Conservation (phyloP, 2,888 invertebrate genomes). For the Belgica antarctica region DNA sequence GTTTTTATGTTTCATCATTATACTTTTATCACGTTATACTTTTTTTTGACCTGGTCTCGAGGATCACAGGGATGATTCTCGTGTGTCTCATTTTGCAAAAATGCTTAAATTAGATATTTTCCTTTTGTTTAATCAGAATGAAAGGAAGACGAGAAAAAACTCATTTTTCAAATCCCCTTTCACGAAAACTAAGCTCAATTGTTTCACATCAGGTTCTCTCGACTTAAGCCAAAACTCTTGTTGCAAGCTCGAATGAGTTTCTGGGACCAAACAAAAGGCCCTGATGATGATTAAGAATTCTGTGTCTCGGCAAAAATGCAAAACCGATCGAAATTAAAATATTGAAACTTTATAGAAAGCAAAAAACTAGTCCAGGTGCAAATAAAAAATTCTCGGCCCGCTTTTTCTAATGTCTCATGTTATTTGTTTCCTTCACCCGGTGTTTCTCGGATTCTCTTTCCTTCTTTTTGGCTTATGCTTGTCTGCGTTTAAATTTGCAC, state of each 20-base stretch:
- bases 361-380: slow-evolving; percentile 17
- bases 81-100: slow-evolving; percentile 23
- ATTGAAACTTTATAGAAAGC: not conserved
- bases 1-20: slow-evolving; percentile 1
- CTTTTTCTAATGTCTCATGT: slow-evolving; percentile 8
- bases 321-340: slow-evolving; percentile 8
- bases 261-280: not conserved
- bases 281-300: slow-evolving; percentile 23
- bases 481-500: slow-evolving; percentile 9
- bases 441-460: not conserved
- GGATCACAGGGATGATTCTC: slow-evolving; percentile 12
- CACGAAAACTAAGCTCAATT: not conserved
- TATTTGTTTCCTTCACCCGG: slow-evolving; percentile 7
- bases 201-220: not conserved
- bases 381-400: slow-evolving; percentile 10
- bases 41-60: slow-evolving; percentile 12
- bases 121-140: slow-evolving; percentile 14
- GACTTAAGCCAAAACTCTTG: not conserved
- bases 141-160: too few relatives aligned
- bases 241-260: not conserved
- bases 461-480: not conserved
- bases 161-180: slow-evolving; percentile 19
- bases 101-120: too few relatives aligned
- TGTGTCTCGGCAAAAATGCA: slow-evolving; percentile 17
- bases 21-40: not conserved